Percentiles rank a stretch among this genome's conserved stretches.
Evolutionary conservation across 2,797 vertebrate genomes (phyloP).

Genomic region (Scomberomorus guttatus): DNA sequence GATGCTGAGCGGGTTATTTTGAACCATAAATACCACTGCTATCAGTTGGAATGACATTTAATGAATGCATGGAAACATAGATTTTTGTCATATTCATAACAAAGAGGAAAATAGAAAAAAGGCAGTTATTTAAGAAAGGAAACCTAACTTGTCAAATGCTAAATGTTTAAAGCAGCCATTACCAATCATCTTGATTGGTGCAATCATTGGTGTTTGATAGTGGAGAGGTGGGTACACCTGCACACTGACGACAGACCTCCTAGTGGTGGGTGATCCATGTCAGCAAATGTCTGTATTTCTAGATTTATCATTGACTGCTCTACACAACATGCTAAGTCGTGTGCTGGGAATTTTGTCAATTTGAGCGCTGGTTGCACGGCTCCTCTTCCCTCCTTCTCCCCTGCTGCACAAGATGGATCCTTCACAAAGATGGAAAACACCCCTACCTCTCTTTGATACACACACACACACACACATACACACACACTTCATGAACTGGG

Average conservation of each 20-base stretch:
- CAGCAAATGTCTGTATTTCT: neutral
- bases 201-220: no score
- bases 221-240: no score
- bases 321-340: conserved; percentile 8
- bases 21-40: conserved; percentile 38
- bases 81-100: neutral
- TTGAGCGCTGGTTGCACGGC: conserved; percentile 36
- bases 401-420: conserved; percentile 81
- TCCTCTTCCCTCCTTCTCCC: conserved; percentile 52
- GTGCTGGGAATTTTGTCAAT: conserved; percentile 40
- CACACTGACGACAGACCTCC: no score
- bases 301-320: conserved; percentile 4
- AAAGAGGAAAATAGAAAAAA: neutral
- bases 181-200: no score
- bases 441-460: conserved; percentile 36
- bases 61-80: neutral
- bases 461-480: conserved; percentile 22
- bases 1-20: conserved; percentile 13
- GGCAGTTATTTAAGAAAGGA: neutral
- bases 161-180: neutral
- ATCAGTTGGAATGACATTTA: conserved; percentile 20
- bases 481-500: conserved; percentile 65
- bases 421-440: conserved; percentile 75
- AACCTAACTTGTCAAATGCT: neutral
- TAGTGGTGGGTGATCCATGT: neutral